phyloP scores from a whole-genome alignment of 2,797 vertebrate species.

The Cynopterus sphinx region DNA sequence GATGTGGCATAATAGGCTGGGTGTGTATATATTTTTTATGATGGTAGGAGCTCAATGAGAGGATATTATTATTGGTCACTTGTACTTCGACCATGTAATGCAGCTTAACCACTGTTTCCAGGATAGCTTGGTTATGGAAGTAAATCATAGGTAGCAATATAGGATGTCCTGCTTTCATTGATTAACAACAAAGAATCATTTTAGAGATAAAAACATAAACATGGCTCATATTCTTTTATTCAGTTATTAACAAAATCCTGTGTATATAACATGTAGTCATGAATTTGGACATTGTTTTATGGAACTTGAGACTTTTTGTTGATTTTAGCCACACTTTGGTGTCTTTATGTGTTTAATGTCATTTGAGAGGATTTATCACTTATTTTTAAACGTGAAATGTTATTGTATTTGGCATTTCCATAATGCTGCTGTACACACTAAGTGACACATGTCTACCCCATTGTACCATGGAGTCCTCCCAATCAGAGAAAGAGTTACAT shows the following conservation, averaged over 20 bases:
- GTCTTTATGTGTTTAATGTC: neutral
- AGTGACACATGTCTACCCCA: neutral
- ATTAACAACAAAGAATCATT: neutral
- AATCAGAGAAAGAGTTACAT: neutral
- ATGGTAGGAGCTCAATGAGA: neutral
- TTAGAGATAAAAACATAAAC: neutral
- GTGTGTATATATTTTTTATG: neutral
- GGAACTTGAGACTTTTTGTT: neutral
- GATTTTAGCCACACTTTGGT: neutral
- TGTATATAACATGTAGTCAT: neutral
- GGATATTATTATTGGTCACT: neutral
- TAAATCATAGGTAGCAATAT: neutral
- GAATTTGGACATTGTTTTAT: neutral
- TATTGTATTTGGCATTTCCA: neutral
- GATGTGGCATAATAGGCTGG: neutral
- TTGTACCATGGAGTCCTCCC: too few relatives aligned
- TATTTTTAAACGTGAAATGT: neutral
- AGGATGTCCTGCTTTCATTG: neutral
- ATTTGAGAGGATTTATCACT: neutral
- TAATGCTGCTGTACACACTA: neutral
- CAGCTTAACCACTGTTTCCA: neutral
- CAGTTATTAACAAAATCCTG: neutral
- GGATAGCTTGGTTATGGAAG: neutral
- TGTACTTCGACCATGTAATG: too few relatives aligned
- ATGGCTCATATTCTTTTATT: neutral